These are phyloP conservation scores for Blastobasis adustella DNA, from an alignment of 2,888 invertebrate genomes.

Conservation along the genomic window DNA sequence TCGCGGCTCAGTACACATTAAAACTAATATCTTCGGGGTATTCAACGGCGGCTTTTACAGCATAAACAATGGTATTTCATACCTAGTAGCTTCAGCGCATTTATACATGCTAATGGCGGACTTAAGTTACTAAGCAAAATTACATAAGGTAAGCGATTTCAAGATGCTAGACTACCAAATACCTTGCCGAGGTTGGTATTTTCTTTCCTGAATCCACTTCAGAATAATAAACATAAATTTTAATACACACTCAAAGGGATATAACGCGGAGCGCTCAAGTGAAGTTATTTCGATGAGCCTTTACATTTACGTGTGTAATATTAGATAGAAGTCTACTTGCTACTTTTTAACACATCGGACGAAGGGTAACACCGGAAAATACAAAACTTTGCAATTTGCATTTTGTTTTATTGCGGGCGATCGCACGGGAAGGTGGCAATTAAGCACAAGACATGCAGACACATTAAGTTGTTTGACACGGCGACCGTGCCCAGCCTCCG, in stretches of 20 bases:
- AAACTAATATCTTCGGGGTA: not conserved
- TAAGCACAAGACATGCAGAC: too few species aligned
- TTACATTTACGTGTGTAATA: too few species aligned
- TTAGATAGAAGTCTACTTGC: too few species aligned
- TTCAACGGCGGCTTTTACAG: not conserved
- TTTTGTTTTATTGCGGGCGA: too few species aligned
- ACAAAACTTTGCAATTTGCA: too few species aligned
- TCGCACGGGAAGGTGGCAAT: too few species aligned
- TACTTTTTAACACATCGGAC: too few species aligned
- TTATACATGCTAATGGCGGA: not conserved
- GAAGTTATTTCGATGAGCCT: too few species aligned
- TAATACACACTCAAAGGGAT: conserved; percentile 19
- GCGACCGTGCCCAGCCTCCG: too few species aligned
- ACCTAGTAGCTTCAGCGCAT: not conserved
- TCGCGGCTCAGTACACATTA: not conserved
- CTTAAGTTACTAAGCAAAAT: conserved; percentile 1
- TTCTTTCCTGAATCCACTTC: conserved; percentile 11
- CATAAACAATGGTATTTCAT: not conserved
- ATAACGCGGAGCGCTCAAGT: not conserved
- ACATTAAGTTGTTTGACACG: too few species aligned
- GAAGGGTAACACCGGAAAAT: too few species aligned
- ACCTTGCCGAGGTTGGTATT: not conserved
- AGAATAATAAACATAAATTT: conserved; percentile 24
- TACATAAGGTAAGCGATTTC: not conserved
- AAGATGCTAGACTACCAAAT: not conserved